Evolutionary conservation across 2,888 invertebrate species (phyloP), one percentile per base, ranked within the genome.

Genomic region (Clepsis dumicolana): DNA sequence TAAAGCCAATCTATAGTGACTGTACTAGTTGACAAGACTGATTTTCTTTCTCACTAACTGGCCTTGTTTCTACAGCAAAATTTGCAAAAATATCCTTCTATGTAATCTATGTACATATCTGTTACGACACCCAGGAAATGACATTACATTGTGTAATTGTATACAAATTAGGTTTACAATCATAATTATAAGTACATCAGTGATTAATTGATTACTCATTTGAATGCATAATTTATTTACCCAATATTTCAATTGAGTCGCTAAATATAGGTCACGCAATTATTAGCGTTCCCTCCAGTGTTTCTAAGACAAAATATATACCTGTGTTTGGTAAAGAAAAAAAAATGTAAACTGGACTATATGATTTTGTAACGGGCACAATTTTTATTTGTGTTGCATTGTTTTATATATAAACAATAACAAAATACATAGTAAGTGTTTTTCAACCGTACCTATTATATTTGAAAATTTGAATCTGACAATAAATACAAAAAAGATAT

Each of bases 71-170:
- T 64, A 65, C 59, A 38, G 18, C 62, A 63, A 54, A 10, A 48
- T 48, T 62, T 73, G 72, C 59, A 75, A 75, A 75, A 75, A 75
- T 75, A 75, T 70, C 32, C 38, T n/a, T 35, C 12, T 35, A 35
- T 35, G 35, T 35, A 44, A 61, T 66, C 70, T 70, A 71, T 73
- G 69, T 73, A 72, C 70, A 71, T 64, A 65, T 68, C 52, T 62
- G 41, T 52, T 53, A 63, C 67, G 44, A 62, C 62, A 67, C 56
- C 50, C 29, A 63, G 35, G 48, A 32, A 35, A 52, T 35, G 56
- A 54, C 66, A 54, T 57, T 67, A 67, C 41, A 27, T 52, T 44
- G 25, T 48, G 24, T 54, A 29, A 67, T n/a, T n/a, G 38, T 21
- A 56, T 56, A 61, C 54, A 32, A 60, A 62, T 25, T 54, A 64